Evolutionary conservation across 2,888 invertebrate species (phyloP).

Genomic region (Lithophane ornitopus): DNA sequence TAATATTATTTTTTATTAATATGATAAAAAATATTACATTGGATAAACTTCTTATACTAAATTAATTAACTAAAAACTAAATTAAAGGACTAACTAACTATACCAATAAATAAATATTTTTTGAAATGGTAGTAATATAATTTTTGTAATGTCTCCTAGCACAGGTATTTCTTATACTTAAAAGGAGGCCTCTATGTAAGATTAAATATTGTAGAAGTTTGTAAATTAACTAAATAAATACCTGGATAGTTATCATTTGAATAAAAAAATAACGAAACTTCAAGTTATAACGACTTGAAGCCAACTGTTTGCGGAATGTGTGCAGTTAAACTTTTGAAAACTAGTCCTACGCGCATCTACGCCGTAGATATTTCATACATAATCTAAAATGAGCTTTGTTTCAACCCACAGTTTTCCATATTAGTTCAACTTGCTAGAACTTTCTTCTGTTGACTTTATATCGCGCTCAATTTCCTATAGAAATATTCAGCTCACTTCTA

Average conservation of each 20-base stretch:
- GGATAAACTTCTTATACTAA: no score
- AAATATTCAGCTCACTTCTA: conserved; percentile 16
- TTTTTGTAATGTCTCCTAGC: no score
- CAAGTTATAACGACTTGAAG: not conserved
- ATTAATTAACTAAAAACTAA: no score
- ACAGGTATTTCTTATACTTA: no score
- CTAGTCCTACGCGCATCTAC: not conserved
- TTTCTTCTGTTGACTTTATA: conserved; percentile 26
- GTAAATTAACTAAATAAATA: no score
- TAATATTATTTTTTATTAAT: no score
- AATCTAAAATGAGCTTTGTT: conserved; percentile 11
- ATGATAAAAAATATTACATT: no score
- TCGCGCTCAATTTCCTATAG: conserved; percentile 21
- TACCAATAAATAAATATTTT: no score
- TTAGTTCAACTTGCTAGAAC: conserved; percentile 23
- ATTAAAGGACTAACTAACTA: no score
- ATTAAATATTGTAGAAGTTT: no score
- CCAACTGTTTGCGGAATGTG: not conserved
- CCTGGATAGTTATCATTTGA: not conserved
- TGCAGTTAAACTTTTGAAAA: conserved; percentile 24
- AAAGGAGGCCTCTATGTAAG: no score
- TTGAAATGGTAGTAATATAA: no score
- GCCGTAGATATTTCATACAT: not conserved
- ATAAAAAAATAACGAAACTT: not conserved
- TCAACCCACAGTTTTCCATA: conserved; percentile 16